A percentile compares a stretch with the other conserved stretches of the same genome.
Conservation (phyloP, 2,113 vertebrate species). For the Xenopus tropicalis region DNA sequence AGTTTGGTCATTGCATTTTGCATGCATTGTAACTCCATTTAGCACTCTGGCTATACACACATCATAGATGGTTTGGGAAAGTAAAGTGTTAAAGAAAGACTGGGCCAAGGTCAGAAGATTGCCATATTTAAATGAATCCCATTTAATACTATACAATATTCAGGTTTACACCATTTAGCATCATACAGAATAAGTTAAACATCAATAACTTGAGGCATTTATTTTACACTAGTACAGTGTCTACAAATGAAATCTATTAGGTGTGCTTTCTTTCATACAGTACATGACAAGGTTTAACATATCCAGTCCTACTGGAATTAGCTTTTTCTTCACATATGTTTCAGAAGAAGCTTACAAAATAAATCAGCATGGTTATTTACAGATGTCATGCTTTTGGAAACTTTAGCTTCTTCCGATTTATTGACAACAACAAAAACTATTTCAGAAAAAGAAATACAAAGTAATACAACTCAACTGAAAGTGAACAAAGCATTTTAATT, state of each 20-base stretch:
- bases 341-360: constrained; percentile 52
- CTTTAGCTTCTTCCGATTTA: constrained; percentile 24
- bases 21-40: background rate
- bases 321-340: constrained; percentile 14
- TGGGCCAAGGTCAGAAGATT: background rate
- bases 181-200: constrained; percentile 71
- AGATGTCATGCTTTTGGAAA: constrained; percentile 46
- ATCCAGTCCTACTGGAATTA: constrained; percentile 54
- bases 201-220: constrained; percentile 55
- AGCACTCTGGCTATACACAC: background rate
- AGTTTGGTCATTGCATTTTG: too few relatives aligned
- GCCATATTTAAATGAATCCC: constrained; percentile 4
- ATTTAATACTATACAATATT: constrained; percentile 43
- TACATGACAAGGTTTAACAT: constrained; percentile 52
- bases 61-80: background rate
- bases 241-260: constrained; percentile 53
- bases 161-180: constrained; percentile 50
- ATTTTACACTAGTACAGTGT: constrained; percentile 51
- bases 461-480: constrained; percentile 5
- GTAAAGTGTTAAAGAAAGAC: too few relatives aligned
- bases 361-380: constrained; percentile 50
- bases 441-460: constrained; percentile 4
- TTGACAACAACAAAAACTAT: constrained; percentile 25
- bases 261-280: constrained; percentile 49
- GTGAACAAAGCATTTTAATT: constrained; percentile 39